Evolutionary conservation across 2,113 vertebrate species (phyloP).

Genomic region (Mus musculus): DNA sequence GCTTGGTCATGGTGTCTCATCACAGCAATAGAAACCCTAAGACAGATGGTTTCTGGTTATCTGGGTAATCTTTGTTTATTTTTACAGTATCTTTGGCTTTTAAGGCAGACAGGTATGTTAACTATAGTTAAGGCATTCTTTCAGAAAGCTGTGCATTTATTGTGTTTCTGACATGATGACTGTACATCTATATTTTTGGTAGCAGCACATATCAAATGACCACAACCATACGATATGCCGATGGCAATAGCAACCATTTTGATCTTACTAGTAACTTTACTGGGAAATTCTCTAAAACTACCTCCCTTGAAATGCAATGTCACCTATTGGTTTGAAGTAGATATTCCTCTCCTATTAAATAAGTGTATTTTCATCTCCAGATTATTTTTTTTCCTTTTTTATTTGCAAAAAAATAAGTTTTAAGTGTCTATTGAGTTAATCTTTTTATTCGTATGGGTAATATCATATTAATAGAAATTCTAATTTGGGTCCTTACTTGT

Average conservation of each 20-base stretch:
- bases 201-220: neutral
- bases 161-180: neutral
- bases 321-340: neutral
- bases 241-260: neutral
- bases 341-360: conserved; percentile 20
- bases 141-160: neutral
- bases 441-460: conserved; percentile 60
- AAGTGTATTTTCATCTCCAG: conserved; percentile 40
- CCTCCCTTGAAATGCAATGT: conserved; percentile 23
- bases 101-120: neutral
- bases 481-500: conserved; percentile 68
- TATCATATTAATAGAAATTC: conserved; percentile 71
- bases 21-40: too few species aligned
- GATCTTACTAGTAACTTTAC: neutral
- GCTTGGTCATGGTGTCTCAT: too few species aligned
- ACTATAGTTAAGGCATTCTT: neutral
- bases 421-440: conserved; percentile 56
- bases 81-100: conserved; percentile 39
- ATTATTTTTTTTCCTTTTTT: conserved; percentile 49
- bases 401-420: conserved; percentile 30
- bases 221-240: neutral
- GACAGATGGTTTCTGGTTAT: neutral
- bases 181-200: neutral
- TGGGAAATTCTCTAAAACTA: neutral
- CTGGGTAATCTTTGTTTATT: neutral